Conservation (phyloP, 2,113 vertebrate genomes). For the Dendrocopos noguchii region DNA sequence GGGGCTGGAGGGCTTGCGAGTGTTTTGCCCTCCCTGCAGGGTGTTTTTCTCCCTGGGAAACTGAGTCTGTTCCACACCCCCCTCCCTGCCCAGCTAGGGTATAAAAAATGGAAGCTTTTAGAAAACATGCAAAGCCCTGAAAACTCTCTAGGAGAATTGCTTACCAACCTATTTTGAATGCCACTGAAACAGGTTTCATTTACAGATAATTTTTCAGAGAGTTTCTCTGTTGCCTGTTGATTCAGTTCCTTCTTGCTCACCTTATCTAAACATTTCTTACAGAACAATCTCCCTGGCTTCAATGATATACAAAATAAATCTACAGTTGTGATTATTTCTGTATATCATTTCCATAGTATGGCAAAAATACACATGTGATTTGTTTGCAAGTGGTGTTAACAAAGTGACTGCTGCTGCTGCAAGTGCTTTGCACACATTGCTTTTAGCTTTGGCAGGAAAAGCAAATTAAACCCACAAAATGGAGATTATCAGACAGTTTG, state of each 20-base stretch:
- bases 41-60: too few species aligned
- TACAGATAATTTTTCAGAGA: neutral
- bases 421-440: neutral
- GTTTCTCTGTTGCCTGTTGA: neutral
- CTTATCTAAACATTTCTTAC: neutral
- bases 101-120: neutral
- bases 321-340: neutral
- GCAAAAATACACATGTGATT: neutral
- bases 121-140: neutral
- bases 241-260: neutral
- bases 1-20: too few species aligned
- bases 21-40: too few species aligned
- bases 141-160: neutral
- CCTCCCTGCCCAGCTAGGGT: too few species aligned
- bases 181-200: neutral
- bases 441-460: constrained; percentile 5
- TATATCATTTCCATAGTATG: neutral
- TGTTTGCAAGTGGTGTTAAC: neutral
- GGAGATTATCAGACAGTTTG: neutral
- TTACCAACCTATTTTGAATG: neutral
- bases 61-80: too few species aligned
- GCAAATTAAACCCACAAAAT: neutral
- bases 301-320: neutral
- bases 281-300: neutral
- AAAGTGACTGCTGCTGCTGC: neutral